Evolutionary conservation across 2,888 invertebrate species (phyloP), one percentile per base, ranked within the genome.

Genomic region (Pristionchus mayeri): DNA sequence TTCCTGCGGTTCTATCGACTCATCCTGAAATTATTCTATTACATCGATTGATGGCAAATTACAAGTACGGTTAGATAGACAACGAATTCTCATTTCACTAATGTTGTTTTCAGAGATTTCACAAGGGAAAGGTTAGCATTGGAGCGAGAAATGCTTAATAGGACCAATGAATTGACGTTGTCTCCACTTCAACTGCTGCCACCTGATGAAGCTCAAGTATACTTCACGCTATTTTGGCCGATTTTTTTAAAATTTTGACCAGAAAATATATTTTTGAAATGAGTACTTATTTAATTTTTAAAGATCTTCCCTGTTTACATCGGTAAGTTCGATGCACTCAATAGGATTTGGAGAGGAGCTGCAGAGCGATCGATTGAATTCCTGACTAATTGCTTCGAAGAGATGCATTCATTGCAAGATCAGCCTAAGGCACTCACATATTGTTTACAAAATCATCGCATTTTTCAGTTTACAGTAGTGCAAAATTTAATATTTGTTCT

Each of bases 401-500:
- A 71, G 24, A 21, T 71, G n/a, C 24, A 71, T 6, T 37, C 71
- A 3, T 11, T 71, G 44, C n/a, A 6, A 2, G 71, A 71, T 11
- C 30, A 71, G 2, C 13, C 37, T 40, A 71, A 71, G 40, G 71
- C 44, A 13, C n/a, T n/a, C n/a, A n/a, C n/a, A n/a, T n/a, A n/a
- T n/a, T n/a, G 40, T 24, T 40, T 40, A 18, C n/a, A 34, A 63
- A 63, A 60, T 30, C 2, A 60, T 30, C 27, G 30, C 27, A 6
- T 30, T 16, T 30, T 76, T 27, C 50, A 78, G 76, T 78, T 48
- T 30, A 50, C 50, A 0, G 18, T 78, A 13, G 9, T 48, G 1
- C 76, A 78, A 78, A 48, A 78, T n/a, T 48, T 78, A n/a, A 50
- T 78, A 37, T 78, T 78, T 18, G 50, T 78, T 1, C 48, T 78